Percentiles rank a stretch among this genome's conserved stretches.
Conservation (phyloP, 2,113 vertebrate genomes). For the Sceloporus undulatus region DNA sequence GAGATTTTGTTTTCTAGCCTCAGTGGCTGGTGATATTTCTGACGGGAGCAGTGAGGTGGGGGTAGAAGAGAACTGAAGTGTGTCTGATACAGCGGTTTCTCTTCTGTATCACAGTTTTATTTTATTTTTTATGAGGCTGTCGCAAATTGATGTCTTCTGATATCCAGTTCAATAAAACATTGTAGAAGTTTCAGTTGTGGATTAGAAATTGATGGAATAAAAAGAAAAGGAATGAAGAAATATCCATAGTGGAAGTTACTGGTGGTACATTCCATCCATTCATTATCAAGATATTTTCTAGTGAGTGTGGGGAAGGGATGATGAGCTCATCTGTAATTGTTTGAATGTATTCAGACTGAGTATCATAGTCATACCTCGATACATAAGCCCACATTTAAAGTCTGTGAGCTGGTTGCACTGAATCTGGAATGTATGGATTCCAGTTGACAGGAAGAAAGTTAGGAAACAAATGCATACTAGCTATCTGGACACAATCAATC, state of each 20-base stretch:
- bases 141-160: constrained; percentile 73
- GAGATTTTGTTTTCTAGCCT: constrained; percentile 71
- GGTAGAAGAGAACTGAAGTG: constrained; percentile 59
- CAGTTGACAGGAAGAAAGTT: neutral
- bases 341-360: constrained; percentile 50
- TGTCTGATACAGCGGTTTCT: constrained; percentile 72
- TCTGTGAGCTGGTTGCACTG: neutral
- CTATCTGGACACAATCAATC: neutral
- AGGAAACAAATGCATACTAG: neutral
- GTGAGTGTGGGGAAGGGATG: constrained; percentile 19
- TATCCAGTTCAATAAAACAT: constrained; percentile 71
- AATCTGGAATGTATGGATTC: neutral
- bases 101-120: constrained; percentile 75
- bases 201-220: constrained; percentile 74
- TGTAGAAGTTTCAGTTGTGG: constrained; percentile 73
- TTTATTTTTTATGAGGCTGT: constrained; percentile 71
- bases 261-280: constrained; percentile 47
- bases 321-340: constrained; percentile 58
- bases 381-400: constrained; percentile 17
- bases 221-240: constrained; percentile 68
- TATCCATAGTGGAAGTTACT: constrained; percentile 64
- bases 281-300: constrained; percentile 34
- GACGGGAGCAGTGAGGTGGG: constrained; percentile 64
- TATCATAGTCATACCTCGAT: constrained; percentile 24
- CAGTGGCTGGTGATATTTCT: constrained; percentile 64